These are phyloP conservation scores for Craniophora ligustri DNA, from an alignment of 2,888 invertebrate genomes.

Conservation along the genomic window DNA sequence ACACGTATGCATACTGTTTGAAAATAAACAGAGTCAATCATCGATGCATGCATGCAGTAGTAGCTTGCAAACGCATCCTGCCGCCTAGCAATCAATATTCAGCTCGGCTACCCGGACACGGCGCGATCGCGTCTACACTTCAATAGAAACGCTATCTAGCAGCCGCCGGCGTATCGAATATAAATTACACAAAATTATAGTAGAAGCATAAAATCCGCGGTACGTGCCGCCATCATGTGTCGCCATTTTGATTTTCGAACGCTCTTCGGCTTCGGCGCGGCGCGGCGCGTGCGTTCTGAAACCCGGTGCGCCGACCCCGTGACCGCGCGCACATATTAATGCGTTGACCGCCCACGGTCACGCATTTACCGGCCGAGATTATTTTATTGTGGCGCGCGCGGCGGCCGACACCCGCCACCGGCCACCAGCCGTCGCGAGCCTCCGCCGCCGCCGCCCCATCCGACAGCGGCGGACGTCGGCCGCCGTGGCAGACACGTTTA, in stretches of 20 bases:
- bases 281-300: conserved; percentile 71
- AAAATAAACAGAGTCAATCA: conserved; percentile 66
- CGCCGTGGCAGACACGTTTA: conserved; percentile 79
- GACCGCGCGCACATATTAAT: conserved; percentile 85
- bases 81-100: conserved; percentile 77
- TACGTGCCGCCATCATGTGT: conserved; percentile 63
- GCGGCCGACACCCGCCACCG: conserved; percentile 35
- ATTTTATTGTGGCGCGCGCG: conserved; percentile 65
- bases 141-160: conserved; percentile 81
- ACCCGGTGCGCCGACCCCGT: conserved; percentile 81
- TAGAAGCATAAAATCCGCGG: conserved; percentile 76
- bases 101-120: conserved; percentile 74
- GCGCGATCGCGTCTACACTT: conserved; percentile 74
- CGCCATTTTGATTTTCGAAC: conserved; percentile 73
- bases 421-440: conserved; percentile 14
- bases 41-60: conserved; percentile 68
- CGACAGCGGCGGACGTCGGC: conserved; percentile 37
- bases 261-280: conserved; percentile 52
- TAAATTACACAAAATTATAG: conserved; percentile 84
- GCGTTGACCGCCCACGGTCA: conserved; percentile 85
- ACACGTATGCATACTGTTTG: conserved; percentile 62
- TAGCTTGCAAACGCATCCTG: conserved; percentile 74
- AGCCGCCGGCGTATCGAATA: conserved; percentile 82
- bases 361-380: conserved; percentile 70
- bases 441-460: background rate